Percentiles rank a stretch among this genome's conserved stretches.
These are phyloP conservation scores for Umimayanthus kanabou DNA, from an alignment of 92 coral and sea anemone species.

Conservation along the genomic window DNA sequence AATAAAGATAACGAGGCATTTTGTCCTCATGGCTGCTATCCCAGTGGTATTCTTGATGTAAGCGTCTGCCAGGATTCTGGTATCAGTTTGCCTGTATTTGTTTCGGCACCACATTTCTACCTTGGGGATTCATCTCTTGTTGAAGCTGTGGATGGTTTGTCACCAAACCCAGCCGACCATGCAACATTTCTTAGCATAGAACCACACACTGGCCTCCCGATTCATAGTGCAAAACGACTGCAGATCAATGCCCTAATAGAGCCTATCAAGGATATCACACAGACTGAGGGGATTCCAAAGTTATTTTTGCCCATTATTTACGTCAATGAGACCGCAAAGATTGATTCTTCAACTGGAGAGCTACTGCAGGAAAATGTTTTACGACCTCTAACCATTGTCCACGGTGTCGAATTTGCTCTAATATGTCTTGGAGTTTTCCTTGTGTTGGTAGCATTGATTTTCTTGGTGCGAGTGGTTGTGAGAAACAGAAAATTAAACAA, in stretches of 20 bases:
- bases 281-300: slow-evolving; percentile 53
- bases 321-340: slow-evolving; percentile 73
- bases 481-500: slow-evolving; percentile 58
- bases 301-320: slow-evolving; percentile 77
- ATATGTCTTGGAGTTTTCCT: slow-evolving; percentile 77
- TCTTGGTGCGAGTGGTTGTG: slow-evolving; percentile 47
- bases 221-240: slow-evolving; percentile 76
- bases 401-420: slow-evolving; percentile 70
- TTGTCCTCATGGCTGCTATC: slow-evolving; percentile 79
- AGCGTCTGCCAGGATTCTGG: slow-evolving; percentile 83
- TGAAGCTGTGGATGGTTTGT: slow-evolving; percentile 69
- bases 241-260: slow-evolving; percentile 82
- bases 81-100: slow-evolving; percentile 73
- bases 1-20: slow-evolving; percentile 83
- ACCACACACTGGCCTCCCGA: slow-evolving; percentile 80
- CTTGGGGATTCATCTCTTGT: slow-evolving; percentile 69
- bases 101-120: slow-evolving; percentile 93
- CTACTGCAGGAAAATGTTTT: slow-evolving; percentile 70
- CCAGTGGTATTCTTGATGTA: slow-evolving; percentile 82
- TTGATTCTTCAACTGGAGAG: slow-evolving; percentile 64
- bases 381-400: slow-evolving; percentile 63
- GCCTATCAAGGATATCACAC: slow-evolving; percentile 55
- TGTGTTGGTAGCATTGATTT: slow-evolving; percentile 54
- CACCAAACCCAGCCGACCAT: slow-evolving; percentile 79
- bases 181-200: slow-evolving; percentile 83